Base-by-base conservation (phyloP, 1,140 invertebrate genomes). In the Drosophila arizonae region DNA sequence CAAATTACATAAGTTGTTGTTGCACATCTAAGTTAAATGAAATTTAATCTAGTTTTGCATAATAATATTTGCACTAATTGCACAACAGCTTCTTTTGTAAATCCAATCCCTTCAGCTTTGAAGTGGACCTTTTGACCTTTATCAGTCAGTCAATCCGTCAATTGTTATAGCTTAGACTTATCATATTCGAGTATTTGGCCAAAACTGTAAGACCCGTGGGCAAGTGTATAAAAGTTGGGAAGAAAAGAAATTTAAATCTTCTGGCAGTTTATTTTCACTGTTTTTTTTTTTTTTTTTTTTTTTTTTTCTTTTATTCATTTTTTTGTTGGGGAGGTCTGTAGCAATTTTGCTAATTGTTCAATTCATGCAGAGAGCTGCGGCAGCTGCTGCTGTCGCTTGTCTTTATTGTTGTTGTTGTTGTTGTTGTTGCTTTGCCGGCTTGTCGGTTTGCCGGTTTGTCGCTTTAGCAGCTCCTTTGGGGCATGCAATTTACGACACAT, bases 401-500 rank as follows among this genome's bases (percentile, higher is more conserved):
- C 11, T 2, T 39, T 51, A 15, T 54, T 36, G 51, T 33, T 54
- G 28, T n/a, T 54, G 70, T 63, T 67, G 17, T 67, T 66, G 15
- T 33, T 15, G 24, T 10, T 39, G 36, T 39, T 11, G 10, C 10
- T 48, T 48, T 48, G 46, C n/a, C 15, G 48, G 28, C 1, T 9
- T 52, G 51, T 33, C n/a, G 51, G 26, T 33, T 54, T n/a, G 51
- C 28, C 55, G n/a, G 26, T 58, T 50, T 50, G 64, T 52, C 56
- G 70, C 70, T 72, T 68, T 68, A 72, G 50, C 50, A 63, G 51
- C 61, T 75, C 82, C 82, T 70, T 66, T 61, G 72, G 84, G 72
- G 66, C 77, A 79, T 78, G 66, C 65, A 84, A 81, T 84, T 84
- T 84, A 84, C 80, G 80, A 79, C 76, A 74, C 67, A 86, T 82